Percentiles rank a stretch among this genome's conserved stretches.
Evolutionary conservation across 2,888 invertebrate species (phyloP).

Genomic region (Theodoxus fluviatilis): DNA sequence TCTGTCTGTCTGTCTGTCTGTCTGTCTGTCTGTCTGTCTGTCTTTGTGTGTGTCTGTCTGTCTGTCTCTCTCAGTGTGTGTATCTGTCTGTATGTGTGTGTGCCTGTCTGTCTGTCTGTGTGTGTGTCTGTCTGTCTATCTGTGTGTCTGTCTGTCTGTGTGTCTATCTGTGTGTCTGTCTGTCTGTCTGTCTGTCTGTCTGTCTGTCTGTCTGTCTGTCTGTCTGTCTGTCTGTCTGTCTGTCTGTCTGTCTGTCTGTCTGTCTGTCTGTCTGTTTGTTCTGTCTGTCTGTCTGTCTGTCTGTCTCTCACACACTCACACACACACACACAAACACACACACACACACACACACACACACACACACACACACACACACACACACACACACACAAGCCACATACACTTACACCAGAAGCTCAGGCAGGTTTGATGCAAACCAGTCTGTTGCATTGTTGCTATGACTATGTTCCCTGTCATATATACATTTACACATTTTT

Average conservation of each 20-base stretch:
- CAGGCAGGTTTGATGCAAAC: too few relatives aligned
- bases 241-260: background rate
- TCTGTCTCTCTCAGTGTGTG: background rate
- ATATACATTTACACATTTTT: too few relatives aligned
- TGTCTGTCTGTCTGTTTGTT: background rate
- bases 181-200: constrained; percentile 15
- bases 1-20: background rate
- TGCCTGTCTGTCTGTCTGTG: background rate
- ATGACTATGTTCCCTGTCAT: too few relatives aligned
- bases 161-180: constrained; percentile 13
- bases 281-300: constrained; percentile 4
- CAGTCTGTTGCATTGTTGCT: too few relatives aligned
- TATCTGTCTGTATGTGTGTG: background rate
- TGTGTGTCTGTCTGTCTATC: constrained; percentile 7
- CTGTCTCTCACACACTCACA: background rate
- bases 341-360: constrained; percentile 16
- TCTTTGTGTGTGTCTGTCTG: background rate
- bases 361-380: constrained; percentile 16
- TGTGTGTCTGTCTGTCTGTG: constrained; percentile 14
- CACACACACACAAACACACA: constrained; percentile 15
- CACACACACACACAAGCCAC: constrained; percentile 16
- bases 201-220: constrained; percentile 16
- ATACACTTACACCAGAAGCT: too few relatives aligned
- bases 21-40: background rate
- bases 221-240: constrained; percentile 19